A percentile compares a stretch with the other conserved stretches of the same genome.
Conservation (phyloP, 53 echinoderm and acorn worm genomes). For the Paracentrotus lividus region DNA sequence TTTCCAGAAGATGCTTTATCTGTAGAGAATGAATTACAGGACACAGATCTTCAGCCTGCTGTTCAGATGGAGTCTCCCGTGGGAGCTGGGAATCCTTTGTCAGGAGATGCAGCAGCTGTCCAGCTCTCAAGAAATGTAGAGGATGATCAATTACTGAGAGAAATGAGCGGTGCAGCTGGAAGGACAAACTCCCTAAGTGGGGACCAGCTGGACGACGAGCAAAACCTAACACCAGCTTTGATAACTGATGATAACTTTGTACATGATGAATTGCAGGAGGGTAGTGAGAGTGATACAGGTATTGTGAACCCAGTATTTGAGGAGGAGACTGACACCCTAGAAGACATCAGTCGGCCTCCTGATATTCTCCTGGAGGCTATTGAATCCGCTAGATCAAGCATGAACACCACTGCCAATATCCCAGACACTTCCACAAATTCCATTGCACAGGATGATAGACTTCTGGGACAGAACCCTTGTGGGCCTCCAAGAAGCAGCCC, state of each 20-base stretch:
- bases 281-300: neutral
- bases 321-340: neutral
- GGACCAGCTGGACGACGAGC: neutral
- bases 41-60: neutral
- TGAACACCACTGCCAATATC: slow-evolving; percentile 26
- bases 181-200: neutral
- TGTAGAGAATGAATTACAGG: slow-evolving; percentile 22
- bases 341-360: slow-evolving; percentile 37
- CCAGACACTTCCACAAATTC: slow-evolving; percentile 6
- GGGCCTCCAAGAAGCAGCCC: neutral
- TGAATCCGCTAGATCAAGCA: slow-evolving; percentile 61
- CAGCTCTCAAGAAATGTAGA: neutral
- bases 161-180: neutral
- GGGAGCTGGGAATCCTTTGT: neutral
- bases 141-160: neutral
- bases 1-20: slow-evolving; percentile 1
- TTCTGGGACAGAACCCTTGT: neutral
- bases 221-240: neutral
- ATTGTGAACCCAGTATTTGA: slow-evolving; percentile 41
- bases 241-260: neutral
- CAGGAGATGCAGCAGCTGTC: neutral
- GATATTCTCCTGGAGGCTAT: slow-evolving; percentile 64
- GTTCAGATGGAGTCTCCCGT: neutral
- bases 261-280: neutral
- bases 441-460: neutral